Evolutionary conservation across 2,797 vertebrate species (phyloP), one percentile per base, ranked within the genome.

Genomic region (Bovichtus diacanthus): DNA sequence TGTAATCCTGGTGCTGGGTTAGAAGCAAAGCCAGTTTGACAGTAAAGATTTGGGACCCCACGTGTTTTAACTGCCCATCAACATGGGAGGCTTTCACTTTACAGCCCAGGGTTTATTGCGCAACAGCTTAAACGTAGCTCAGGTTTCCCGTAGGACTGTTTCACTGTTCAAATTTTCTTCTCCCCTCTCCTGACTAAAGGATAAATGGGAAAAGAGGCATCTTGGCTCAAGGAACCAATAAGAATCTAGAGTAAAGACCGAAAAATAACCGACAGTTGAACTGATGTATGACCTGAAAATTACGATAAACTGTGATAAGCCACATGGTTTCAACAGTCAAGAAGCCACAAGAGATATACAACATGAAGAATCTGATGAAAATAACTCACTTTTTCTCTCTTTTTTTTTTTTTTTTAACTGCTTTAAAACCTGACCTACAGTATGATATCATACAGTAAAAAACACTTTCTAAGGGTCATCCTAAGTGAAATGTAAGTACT

Each of bases 11-110:
- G 74, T 87, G 62, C 73, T 78, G n/a, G 65, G 76, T 67, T 78
- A 62, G 74, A 89, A 82, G 74, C 63, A 84, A 88, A 91, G 71
- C 65, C 74, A 43, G 64, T 84, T 75, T 87, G 91, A 91, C 90
- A 74, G 71, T 87, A 78, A 89, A 91, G 87, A 89, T 87, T 90
- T 80, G 76, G 88, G 93, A 90, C 91, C 92, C 91, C 87, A 93
- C 87, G 75, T 91, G 90, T 91, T 93, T 93, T 94, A 92, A 92
- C 85, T 88, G 86, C 85, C 80, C 82, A 83, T 88, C 92, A 93
- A 92, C 94, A 95, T 91, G 89, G 90, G 91, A 93, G 95, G 92
- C 86, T 90, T 93, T 86, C 64, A 84, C 91, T 93, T 93, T 94
- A 96, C 85, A 87, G 90, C 86, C 84, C 9, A 6, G 74, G 83